These are phyloP conservation scores for Microtus obscurus DNA, from an alignment of 2,797 vertebrate species.

Conservation along the genomic window DNA sequence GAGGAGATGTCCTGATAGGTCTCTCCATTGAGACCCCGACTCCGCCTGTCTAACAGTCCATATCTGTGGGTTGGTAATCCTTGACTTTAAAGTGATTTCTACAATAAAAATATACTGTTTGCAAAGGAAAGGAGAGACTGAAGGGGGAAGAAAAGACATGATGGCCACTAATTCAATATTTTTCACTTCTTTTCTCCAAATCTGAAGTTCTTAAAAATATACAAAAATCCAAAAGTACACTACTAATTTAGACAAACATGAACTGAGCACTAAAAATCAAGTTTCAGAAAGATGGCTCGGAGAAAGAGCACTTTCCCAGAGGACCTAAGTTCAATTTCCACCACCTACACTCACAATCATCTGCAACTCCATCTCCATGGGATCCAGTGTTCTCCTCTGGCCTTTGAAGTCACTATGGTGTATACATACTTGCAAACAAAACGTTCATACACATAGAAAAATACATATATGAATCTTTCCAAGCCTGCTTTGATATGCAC, in stretches of 20 bases:
- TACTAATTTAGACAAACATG: neutral
- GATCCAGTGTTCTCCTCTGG: neutral
- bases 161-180: neutral
- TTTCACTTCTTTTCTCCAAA: neutral
- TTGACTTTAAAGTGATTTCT: neutral
- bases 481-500: neutral
- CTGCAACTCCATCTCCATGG: neutral
- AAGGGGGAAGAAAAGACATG: neutral
- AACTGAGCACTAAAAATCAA: neutral
- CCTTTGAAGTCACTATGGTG: neutral
- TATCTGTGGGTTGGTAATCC: neutral
- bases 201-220: constrained; percentile 47
- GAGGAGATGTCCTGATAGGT: neutral
- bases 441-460: neutral
- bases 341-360: too few species aligned
- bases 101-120: neutral
- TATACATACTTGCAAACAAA: neutral
- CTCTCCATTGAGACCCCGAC: neutral
- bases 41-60: neutral
- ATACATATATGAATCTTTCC: neutral
- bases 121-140: neutral
- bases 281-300: neutral
- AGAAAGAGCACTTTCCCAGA: neutral
- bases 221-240: neutral
- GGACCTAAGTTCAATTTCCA: neutral